phyloP scores from a whole-genome alignment of 2,888 invertebrate genomes.

The Bembecia ichneumoniformis region DNA sequence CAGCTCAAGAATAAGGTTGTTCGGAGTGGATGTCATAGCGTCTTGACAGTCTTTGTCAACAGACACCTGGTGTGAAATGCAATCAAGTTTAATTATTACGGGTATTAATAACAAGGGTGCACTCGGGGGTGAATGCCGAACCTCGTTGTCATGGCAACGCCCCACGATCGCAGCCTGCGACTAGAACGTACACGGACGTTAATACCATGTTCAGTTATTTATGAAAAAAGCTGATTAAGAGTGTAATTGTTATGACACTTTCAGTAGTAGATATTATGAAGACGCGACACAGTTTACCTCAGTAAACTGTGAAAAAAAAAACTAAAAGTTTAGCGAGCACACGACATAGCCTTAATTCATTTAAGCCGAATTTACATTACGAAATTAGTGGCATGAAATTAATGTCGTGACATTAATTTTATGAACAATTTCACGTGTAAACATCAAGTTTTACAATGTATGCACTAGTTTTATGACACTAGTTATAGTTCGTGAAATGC shows the following conservation, averaged over 20 bases:
- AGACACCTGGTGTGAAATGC: conserved; percentile 70
- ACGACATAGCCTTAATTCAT: no score
- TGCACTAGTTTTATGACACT: no score
- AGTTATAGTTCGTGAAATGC: no score
- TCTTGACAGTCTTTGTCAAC: conserved; percentile 57
- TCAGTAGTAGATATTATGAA: neutral
- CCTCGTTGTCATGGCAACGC: conserved; percentile 61
- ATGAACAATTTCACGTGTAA: no score
- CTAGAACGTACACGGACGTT: conserved; percentile 29
- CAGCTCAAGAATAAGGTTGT: neutral
- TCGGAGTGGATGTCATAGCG: neutral
- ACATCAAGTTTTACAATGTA: no score
- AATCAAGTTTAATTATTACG: conserved; percentile 72
- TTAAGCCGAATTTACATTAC: no score
- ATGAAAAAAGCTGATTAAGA: conserved; percentile 61
- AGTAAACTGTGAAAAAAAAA: no score
- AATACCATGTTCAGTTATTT: conserved; percentile 58
- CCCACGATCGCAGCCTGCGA: conserved; percentile 60
- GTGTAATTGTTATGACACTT: conserved; percentile 43
- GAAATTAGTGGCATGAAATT: no score
- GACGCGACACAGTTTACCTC: no score
- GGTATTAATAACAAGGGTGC: conserved; percentile 72
- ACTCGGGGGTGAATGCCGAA: conserved; percentile 45
- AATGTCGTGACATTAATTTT: no score
- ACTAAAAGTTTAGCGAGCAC: no score